phyloP scores from a whole-genome alignment of 2,797 vertebrate species.

The Acanthurus tractus region DNA sequence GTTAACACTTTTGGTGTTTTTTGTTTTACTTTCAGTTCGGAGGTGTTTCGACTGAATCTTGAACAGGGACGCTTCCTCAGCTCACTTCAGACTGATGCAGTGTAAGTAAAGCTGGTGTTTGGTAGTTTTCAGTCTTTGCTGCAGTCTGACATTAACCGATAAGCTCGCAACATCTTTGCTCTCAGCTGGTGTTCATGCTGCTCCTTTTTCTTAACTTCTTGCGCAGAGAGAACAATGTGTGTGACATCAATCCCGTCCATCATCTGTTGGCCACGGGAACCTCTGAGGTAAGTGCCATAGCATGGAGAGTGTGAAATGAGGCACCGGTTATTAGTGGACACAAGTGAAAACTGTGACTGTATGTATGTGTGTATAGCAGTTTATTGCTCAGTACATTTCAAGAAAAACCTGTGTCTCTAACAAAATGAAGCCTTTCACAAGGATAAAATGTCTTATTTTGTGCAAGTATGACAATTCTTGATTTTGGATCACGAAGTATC shows the following conservation, averaged over 20 bases:
- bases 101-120: slow-evolving; percentile 84
- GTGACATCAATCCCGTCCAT: slow-evolving; percentile 94
- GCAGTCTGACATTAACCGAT: background rate
- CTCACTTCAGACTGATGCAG: slow-evolving; percentile 93
- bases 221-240: slow-evolving; percentile 92
- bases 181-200: slow-evolving; percentile 2
- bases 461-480: background rate
- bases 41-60: slow-evolving; percentile 94
- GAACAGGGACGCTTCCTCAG: slow-evolving; percentile 97
- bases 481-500: background rate
- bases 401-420: background rate
- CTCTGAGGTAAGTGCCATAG: slow-evolving; percentile 86
- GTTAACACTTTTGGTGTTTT: background rate
- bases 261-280: slow-evolving; percentile 94
- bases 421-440: background rate
- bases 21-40: slow-evolving; percentile 84
- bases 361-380: background rate
- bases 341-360: background rate
- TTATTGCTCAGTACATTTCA: background rate
- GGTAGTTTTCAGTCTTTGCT: background rate
- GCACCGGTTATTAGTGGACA: background rate
- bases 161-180: background rate
- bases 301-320: slow-evolving; percentile 25
- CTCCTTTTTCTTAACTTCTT: slow-evolving; percentile 26
- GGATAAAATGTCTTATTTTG: background rate